Conservation (phyloP, 2,797 vertebrate genomes). For the Pangasius krempfi region DNA sequence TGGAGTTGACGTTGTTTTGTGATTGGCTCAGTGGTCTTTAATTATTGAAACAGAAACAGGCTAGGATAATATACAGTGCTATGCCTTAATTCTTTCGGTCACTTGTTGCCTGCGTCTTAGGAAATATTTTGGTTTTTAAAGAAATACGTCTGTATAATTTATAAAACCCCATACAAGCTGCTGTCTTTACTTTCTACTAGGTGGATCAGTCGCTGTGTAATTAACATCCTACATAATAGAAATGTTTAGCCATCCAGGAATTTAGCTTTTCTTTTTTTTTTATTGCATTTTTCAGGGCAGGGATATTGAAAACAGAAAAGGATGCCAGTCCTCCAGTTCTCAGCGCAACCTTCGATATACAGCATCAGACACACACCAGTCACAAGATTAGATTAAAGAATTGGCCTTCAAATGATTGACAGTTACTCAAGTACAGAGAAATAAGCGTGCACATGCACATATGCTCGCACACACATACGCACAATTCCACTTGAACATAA, state of each 20-base stretch:
- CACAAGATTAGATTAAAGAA: conserved; percentile 27
- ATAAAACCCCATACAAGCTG: neutral
- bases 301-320: neutral
- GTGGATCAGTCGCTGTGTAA: neutral
- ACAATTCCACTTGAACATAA: neutral
- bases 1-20: neutral
- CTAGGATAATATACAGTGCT: neutral
- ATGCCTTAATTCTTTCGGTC: neutral
- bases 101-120: neutral
- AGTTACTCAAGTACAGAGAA: conserved; percentile 26
- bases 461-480: neutral
- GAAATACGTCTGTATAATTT: neutral
- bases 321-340: neutral
- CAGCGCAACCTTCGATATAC: neutral
- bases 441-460: neutral
- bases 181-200: neutral
- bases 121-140: neutral
- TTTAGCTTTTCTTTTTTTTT: neutral
- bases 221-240: neutral
- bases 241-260: neutral
- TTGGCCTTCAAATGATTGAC: conserved; percentile 49
- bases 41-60: neutral
- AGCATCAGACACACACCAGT: conserved; percentile 2
- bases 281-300: neutral
- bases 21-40: neutral